Evolutionary conservation across 2,113 vertebrate species (phyloP), one percentile per base, ranked within the genome.

Genomic region (Zootoca vivipara): DNA sequence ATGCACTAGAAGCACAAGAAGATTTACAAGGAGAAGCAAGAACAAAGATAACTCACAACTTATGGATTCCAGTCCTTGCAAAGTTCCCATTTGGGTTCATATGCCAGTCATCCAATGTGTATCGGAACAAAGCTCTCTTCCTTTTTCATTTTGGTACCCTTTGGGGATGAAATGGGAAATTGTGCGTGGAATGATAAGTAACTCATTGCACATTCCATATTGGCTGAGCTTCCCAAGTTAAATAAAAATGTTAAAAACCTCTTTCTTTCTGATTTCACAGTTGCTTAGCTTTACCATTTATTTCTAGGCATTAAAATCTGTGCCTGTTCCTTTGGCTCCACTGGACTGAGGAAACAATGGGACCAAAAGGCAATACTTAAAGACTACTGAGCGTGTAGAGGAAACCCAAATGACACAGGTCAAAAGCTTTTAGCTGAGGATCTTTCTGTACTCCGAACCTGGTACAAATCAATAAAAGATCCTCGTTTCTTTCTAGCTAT

Each of bases 161-260:
- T 85, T 94, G 92, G 91, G 88, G 86, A 94, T 92, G 73, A 0
- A 35, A 87, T 77, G 84, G n/a, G 87, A 72, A 82, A 78, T 6
- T 18, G 72, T 74, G 56, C 65, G 87, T 40, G 72, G 67, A 46
- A 20, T 4, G 40, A 64, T 56, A 65, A 35, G 87, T 78, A 40
- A 38, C n/a, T 83, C 65, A 38, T 6, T 56, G 75, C 16, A 46
- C 40, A 74, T 52, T 58, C 46, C 24, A 30, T 46, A 80, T 74
- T 74, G 20, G n/a, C 22, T 42, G 73, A 85, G 79, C 35, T 64
- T 92, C 33, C 62, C 0, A 0, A 56, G 12, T 40, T 87, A 73
- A 77, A 84, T 0, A 65, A 77, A 26, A 42, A 87, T 7, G 9
- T 82, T 69, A 33, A 4, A 72, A 74, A 65, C 6, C 13, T 64